Conservation (phyloP, 2,797 vertebrate genomes). For the Acomys russatus region DNA sequence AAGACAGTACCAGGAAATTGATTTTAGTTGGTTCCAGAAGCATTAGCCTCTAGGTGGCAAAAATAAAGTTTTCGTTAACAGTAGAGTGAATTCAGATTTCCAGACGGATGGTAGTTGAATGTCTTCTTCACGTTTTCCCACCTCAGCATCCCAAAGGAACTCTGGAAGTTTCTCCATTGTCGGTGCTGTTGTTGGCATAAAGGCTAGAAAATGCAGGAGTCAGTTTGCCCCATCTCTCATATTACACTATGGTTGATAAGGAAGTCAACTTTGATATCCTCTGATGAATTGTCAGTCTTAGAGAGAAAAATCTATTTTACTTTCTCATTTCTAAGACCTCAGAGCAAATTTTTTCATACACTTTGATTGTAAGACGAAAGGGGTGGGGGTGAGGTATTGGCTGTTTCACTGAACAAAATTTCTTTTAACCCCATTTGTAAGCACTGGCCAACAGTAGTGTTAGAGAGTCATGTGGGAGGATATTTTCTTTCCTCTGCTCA, state of each 20-base stretch:
- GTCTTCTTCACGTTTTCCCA: neutral
- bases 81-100: neutral
- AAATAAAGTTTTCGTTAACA: neutral
- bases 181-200: too few relatives aligned
- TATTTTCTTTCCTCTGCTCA: conserved; percentile 1
- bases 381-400: too few relatives aligned
- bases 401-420: conserved; percentile 36
- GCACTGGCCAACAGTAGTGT: neutral
- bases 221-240: neutral
- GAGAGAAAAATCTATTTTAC: neutral
- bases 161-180: neutral
- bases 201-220: neutral
- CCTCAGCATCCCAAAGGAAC: neutral
- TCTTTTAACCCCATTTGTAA: conserved; percentile 5
- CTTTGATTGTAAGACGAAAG: neutral
- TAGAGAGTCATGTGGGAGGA: neutral
- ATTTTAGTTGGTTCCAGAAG: conserved; percentile 32
- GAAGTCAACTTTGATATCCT: conserved; percentile 3
- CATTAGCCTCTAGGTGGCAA: neutral
- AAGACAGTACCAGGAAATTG: neutral
- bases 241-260: neutral
- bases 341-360: neutral
- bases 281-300: conserved; percentile 4
- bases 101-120: neutral
- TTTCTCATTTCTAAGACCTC: conserved; percentile 6